phyloP scores from a whole-genome alignment of 2,888 invertebrate genomes.

The Xestia ashworthii region DNA sequence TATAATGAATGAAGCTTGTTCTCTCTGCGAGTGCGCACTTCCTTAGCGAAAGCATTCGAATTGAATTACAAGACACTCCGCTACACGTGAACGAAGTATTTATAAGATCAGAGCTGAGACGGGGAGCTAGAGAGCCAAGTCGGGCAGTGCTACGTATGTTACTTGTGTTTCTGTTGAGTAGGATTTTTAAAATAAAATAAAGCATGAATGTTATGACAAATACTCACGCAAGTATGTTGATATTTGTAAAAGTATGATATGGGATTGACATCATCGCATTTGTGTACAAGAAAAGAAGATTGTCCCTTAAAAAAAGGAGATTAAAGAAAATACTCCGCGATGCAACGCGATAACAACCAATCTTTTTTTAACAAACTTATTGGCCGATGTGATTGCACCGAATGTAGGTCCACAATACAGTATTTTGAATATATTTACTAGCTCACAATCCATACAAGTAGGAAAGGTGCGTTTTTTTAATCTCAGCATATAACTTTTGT shows the following conservation, averaged over 20 bases:
- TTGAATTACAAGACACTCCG: slow-evolving; percentile 73
- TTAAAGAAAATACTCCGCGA: neutral
- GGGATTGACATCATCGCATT: no score
- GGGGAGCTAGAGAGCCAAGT: slow-evolving; percentile 42
- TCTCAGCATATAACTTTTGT: neutral
- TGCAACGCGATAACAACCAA: neutral
- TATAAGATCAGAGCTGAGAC: slow-evolving; percentile 67
- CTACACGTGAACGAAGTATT: slow-evolving; percentile 68
- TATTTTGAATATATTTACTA: neutral
- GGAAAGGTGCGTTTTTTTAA: neutral
- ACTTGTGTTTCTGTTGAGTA: neutral
- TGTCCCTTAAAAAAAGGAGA: no score
- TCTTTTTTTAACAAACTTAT: neutral
- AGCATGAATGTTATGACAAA: neutral
- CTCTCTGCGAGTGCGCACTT: slow-evolving; percentile 56
- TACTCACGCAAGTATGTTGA: neutral
- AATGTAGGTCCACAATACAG: neutral
- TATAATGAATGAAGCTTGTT: slow-evolving; percentile 72
- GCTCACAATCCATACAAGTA: neutral
- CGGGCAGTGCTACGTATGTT: slow-evolving; percentile 39
- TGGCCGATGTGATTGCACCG: neutral
- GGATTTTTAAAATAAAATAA: neutral
- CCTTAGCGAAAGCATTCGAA: slow-evolving; percentile 68
- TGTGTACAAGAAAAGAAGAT: no score
- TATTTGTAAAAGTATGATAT: no score